Conservation (phyloP, 2,113 vertebrate species). For the Thalassoma bifasciatum region DNA sequence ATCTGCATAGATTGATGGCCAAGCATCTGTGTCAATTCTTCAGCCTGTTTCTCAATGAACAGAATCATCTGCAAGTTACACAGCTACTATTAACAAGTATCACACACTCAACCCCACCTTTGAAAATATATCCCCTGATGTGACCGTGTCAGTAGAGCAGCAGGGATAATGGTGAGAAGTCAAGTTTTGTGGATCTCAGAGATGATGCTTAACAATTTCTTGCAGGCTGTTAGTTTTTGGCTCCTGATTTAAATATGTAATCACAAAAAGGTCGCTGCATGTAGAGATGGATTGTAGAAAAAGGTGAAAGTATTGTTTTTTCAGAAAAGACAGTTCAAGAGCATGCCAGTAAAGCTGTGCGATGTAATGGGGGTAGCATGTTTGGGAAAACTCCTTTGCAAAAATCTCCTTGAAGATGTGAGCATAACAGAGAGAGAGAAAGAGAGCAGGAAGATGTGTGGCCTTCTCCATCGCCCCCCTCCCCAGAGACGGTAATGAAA, state of each 20-base stretch:
- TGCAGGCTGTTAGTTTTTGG: background rate
- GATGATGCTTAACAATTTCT: background rate
- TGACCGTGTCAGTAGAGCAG: background rate
- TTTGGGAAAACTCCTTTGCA: background rate
- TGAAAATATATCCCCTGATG: too few relatives aligned
- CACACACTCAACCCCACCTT: too few relatives aligned
- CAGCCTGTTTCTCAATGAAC: too few relatives aligned
- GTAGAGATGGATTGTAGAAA: too few relatives aligned
- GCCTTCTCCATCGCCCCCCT: constrained; percentile 9
- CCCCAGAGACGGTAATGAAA: constrained; percentile 14
- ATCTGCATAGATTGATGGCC: too few relatives aligned
- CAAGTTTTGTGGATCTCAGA: background rate
- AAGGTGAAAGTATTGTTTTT: background rate
- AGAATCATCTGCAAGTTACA: too few relatives aligned
- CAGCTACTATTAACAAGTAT: too few relatives aligned
- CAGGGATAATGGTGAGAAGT: background rate
- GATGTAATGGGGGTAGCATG: background rate
- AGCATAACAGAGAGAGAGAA: constrained; percentile 7
- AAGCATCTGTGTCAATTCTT: too few relatives aligned
- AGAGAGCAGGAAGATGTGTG: background rate
- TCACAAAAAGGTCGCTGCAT: background rate
- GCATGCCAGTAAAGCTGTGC: background rate
- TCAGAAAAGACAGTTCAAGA: constrained; percentile 4
- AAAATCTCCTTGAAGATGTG: background rate
- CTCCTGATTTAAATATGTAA: background rate